Percentiles rank a stretch among this genome's conserved stretches.
phyloP scores from a whole-genome alignment of 2,888 invertebrate species.

The Biston betularia region DNA sequence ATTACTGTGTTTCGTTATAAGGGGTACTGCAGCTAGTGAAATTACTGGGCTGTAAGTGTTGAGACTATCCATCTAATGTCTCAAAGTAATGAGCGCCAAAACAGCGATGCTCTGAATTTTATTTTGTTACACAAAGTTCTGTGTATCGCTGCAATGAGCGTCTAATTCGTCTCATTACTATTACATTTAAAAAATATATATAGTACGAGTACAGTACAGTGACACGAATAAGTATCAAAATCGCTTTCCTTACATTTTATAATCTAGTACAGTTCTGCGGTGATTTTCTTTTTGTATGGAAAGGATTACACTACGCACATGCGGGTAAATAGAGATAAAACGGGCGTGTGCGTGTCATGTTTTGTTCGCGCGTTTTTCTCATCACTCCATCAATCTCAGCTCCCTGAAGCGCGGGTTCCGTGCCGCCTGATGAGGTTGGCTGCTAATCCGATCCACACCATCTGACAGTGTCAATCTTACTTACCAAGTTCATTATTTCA shows the following conservation, averaged over 20 bases:
- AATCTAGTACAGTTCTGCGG: not conserved
- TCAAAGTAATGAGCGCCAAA: no score
- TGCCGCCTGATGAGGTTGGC: not conserved
- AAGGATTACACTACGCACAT: constrained; percentile 1
- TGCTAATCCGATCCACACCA: constrained; percentile 14
- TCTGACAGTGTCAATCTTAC: constrained; percentile 25
- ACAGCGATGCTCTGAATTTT: no score
- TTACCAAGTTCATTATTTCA: constrained; percentile 8
- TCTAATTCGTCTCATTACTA: no score
- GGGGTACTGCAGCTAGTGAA: no score
- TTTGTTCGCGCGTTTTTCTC: constrained; percentile 25
- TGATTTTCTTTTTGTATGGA: not conserved
- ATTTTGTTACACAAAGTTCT: no score
- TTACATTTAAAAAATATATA: no score
- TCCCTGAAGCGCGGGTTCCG: constrained; percentile 2
- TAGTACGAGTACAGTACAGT: no score
- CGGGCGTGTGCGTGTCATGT: constrained; percentile 16
- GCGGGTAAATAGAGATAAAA: constrained; percentile 16
- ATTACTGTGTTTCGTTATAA: no score
- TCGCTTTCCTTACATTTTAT: not conserved
- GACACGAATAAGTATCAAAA: no score
- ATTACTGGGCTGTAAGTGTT: no score
- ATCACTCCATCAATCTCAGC: constrained; percentile 23
- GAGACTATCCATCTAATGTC: no score
- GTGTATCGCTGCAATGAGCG: no score